Conservation (phyloP, 2,113 vertebrate species). For the Nycticryphes semicollaris region DNA sequence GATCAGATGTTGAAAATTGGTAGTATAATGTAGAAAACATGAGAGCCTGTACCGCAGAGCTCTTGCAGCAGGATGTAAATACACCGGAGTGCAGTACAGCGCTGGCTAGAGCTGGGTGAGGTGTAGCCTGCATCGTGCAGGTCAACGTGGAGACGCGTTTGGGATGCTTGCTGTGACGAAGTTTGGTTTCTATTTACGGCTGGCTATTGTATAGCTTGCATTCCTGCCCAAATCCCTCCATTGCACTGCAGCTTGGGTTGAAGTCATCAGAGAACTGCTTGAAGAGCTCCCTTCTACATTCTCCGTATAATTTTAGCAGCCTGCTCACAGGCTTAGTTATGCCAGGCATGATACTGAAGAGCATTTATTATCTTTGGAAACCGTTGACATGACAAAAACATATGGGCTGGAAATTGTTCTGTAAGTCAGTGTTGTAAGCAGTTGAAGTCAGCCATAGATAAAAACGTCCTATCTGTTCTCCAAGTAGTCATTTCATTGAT, state of each 20-base stretch:
- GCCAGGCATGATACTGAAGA: slow-evolving; percentile 79
- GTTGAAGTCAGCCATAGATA: slow-evolving; percentile 11
- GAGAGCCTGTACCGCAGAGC: fast-evolving
- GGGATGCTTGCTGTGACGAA: not conserved
- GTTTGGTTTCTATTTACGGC: slow-evolving; percentile 26
- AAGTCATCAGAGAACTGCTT: slow-evolving; percentile 36
- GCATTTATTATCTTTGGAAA: slow-evolving; percentile 86
- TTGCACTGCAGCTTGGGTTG: not conserved
- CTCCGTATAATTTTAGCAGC: slow-evolving; percentile 67
- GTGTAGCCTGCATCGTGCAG: not conserved
- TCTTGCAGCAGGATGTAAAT: not conserved
- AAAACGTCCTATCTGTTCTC: not conserved
- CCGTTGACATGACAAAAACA: slow-evolving; percentile 83
- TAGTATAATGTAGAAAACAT: fast-evolving
- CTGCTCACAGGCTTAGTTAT: slow-evolving; percentile 61
- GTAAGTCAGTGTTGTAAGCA: slow-evolving; percentile 62
- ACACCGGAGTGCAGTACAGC: fast-evolving
- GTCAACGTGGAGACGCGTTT: fast-evolving
- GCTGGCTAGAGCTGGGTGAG: not conserved
- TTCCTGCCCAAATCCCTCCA: slow-evolving; percentile 11
- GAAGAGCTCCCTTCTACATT: slow-evolving; percentile 22
- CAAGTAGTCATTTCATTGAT: not conserved
- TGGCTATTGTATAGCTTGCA: slow-evolving; percentile 31
- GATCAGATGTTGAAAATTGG: not conserved
- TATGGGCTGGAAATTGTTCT: slow-evolving; percentile 75